Evolutionary conservation across 2,888 invertebrate species (phyloP).

Genomic region (Odontomyia ornata): DNA sequence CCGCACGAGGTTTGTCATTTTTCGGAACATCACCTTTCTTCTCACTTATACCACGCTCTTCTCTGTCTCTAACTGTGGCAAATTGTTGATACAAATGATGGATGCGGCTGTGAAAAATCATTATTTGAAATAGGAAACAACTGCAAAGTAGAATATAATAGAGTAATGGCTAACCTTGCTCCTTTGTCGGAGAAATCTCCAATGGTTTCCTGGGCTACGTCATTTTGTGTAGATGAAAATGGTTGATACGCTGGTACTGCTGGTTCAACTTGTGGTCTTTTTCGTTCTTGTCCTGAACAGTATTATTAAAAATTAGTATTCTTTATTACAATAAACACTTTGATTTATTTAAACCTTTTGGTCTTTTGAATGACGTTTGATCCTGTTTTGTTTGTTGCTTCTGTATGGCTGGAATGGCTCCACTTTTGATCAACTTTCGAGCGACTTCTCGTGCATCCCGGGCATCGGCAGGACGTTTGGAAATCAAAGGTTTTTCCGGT

Average conservation of each 20-base stretch:
- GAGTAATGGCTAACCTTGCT: conserved; percentile 53
- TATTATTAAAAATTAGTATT: too few relatives aligned
- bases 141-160: too few relatives aligned
- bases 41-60: conserved; percentile 68
- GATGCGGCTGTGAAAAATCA: conserved; percentile 55
- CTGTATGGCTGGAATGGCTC: conserved; percentile 86
- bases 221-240: conserved; percentile 84
- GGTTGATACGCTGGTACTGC: conserved; percentile 89
- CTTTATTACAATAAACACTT: conserved; percentile 12
- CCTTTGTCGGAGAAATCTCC: conserved; percentile 76
- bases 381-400: conserved; percentile 87
- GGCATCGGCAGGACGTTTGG: conserved; percentile 87
- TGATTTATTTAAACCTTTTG: too few relatives aligned
- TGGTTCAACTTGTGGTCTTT: conserved; percentile 70
- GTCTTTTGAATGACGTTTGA: conserved; percentile 89
- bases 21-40: conserved; percentile 61
- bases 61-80: conserved; percentile 73
- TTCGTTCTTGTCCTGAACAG: conserved; percentile 79
- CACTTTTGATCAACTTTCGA: conserved; percentile 92
- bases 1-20: conserved; percentile 74
- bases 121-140: too few relatives aligned
- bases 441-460: conserved; percentile 94
- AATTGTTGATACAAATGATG: conserved; percentile 80
- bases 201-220: conserved; percentile 76
- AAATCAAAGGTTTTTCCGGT: conserved; percentile 82